phyloP scores from a whole-genome alignment of 1,140 invertebrate species.

The Colletes latitarsis region DNA sequence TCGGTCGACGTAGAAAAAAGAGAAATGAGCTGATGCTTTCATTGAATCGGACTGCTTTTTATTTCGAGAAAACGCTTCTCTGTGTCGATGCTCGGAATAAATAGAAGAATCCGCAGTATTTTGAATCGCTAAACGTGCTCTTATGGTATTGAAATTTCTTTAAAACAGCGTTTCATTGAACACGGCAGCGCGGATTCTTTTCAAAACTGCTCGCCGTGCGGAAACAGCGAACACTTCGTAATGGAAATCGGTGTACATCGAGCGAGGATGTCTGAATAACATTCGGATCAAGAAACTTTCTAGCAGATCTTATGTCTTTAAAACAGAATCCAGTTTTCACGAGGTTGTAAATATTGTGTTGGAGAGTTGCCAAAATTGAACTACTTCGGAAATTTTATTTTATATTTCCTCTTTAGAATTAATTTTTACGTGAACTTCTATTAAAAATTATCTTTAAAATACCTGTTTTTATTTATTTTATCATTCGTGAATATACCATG shows the following conservation, averaged over 20 bases:
- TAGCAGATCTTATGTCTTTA: too few species aligned
- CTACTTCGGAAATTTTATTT: too few species aligned
- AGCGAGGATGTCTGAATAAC: not conserved
- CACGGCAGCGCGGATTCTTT: conserved; percentile 23
- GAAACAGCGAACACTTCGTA: conserved; percentile 1
- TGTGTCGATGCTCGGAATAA: conserved; percentile 13
- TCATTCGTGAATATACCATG: too few species aligned
- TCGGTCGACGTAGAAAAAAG: not conserved
- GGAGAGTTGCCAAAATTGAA: too few species aligned
- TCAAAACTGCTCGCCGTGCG: not conserved
- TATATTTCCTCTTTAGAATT: too few species aligned
- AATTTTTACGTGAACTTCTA: too few species aligned
- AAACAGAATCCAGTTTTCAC: too few species aligned
- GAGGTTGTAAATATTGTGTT: not conserved
- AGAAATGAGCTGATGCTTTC: not conserved
- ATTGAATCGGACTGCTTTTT: not conserved
- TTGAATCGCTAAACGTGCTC: conserved; percentile 37
- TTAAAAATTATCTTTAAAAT: not conserved
- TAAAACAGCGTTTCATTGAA: conserved; percentile 31
- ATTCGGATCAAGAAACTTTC: not conserved
- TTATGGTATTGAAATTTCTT: conserved; percentile 30
- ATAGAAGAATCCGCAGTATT: conserved; percentile 19
- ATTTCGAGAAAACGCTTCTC: conserved; percentile 8
- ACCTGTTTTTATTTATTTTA: not conserved
- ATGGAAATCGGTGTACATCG: not conserved